Evolutionary conservation across 2,113 vertebrate genomes (phyloP).

Genomic region (Triplophysa tibetana): DNA sequence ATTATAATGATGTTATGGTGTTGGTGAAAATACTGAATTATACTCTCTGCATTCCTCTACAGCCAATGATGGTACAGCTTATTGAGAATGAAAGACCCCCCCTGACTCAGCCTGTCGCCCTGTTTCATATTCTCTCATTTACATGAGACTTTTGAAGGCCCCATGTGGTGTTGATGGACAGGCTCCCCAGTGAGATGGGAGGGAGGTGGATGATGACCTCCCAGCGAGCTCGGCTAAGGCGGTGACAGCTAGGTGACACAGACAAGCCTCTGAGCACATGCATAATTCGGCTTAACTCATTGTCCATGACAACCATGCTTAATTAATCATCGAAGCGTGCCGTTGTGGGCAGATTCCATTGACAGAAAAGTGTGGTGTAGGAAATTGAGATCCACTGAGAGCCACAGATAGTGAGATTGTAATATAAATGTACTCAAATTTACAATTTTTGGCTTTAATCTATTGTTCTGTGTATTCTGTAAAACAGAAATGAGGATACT

Average conservation of each 20-base stretch:
- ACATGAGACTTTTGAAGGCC: slow-evolving; percentile 40
- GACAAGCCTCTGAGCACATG: slow-evolving; percentile 47
- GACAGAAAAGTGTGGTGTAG: slow-evolving; percentile 23
- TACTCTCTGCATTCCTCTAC: not conserved
- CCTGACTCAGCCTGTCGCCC: not conserved
- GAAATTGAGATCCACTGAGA: slow-evolving; percentile 3
- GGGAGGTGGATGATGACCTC: slow-evolving; percentile 54
- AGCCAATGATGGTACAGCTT: not conserved
- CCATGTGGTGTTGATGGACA: slow-evolving; percentile 50
- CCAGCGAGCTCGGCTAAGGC: slow-evolving; percentile 41
- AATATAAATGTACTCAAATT: too few relatives aligned
- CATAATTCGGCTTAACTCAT: slow-evolving; percentile 47
- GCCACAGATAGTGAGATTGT: not conserved
- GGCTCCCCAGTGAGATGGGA: slow-evolving; percentile 40
- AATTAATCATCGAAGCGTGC: slow-evolving; percentile 43
- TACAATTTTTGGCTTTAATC: not conserved
- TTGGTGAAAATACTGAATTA: not conserved
- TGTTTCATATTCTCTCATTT: slow-evolving; percentile 41
- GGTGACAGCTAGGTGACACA: slow-evolving; percentile 56
- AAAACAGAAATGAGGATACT: not conserved
- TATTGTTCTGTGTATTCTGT: not conserved
- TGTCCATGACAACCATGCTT: slow-evolving; percentile 52
- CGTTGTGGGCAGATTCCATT: slow-evolving; percentile 34
- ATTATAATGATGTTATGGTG: too few relatives aligned
- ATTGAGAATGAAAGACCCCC: slow-evolving; percentile 21